phyloP scores from a whole-genome alignment of 1,140 invertebrate species.

The Drosophila pandora region DNA sequence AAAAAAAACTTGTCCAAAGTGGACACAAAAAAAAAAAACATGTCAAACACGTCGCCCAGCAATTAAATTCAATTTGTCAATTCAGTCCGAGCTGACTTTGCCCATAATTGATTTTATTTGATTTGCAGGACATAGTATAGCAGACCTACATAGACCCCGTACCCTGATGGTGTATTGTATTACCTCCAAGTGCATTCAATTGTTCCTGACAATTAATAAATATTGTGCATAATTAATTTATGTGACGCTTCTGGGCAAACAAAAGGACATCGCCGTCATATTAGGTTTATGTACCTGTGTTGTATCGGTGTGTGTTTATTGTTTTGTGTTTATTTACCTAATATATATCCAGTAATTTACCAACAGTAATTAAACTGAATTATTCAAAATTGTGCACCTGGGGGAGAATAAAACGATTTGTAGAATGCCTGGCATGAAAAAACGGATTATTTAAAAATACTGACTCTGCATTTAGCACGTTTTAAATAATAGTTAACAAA shows the following conservation, averaged over 20 bases:
- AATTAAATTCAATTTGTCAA: slow-evolving; percentile 74
- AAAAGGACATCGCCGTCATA: slow-evolving; percentile 46
- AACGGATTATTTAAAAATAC: background rate
- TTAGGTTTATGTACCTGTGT: slow-evolving; percentile 21
- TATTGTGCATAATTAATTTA: slow-evolving; percentile 73
- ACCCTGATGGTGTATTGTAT: slow-evolving; percentile 18
- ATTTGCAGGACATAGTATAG: slow-evolving; percentile 20
- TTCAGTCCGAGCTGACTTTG: slow-evolving; percentile 63
- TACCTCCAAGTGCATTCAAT: slow-evolving; percentile 51
- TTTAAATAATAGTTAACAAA: background rate
- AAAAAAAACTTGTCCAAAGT: slow-evolving; percentile 24
- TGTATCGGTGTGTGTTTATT: background rate
- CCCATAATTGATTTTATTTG: slow-evolving; percentile 74
- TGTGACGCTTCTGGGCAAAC: slow-evolving; percentile 63
- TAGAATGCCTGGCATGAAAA: background rate
- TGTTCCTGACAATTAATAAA: slow-evolving; percentile 76
- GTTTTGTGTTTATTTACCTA: slow-evolving; percentile 39
- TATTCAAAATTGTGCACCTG: slow-evolving; percentile 50
- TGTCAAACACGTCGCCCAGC: slow-evolving; percentile 51
- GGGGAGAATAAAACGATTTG: slow-evolving; percentile 17
- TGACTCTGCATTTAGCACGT: background rate
- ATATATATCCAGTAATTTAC: slow-evolving; percentile 61
- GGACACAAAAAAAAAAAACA: slow-evolving; percentile 22
- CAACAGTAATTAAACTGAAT: slow-evolving; percentile 65
- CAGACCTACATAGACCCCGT: slow-evolving; percentile 1